Conservation (phyloP, 2,797 vertebrate species). For the Siniperca scherzeri region DNA sequence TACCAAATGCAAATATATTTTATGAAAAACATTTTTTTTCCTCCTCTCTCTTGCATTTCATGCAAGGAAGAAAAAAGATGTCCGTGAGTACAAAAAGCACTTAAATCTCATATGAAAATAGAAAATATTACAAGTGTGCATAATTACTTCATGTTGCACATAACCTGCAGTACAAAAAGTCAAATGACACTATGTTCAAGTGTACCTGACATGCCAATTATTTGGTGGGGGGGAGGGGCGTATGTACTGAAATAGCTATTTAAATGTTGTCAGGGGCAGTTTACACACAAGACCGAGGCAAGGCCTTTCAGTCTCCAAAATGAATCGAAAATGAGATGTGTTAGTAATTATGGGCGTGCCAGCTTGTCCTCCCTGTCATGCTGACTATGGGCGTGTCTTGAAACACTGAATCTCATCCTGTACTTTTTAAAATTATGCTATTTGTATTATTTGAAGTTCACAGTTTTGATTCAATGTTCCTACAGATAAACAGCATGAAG, state of each 20-base stretch:
- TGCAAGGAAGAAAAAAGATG: constrained; percentile 85
- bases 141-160: constrained; percentile 85
- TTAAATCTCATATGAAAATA: constrained; percentile 90
- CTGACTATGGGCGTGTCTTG: constrained; percentile 55
- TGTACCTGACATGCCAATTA: constrained; percentile 85
- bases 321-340: constrained; percentile 70
- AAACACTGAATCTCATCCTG: constrained; percentile 64
- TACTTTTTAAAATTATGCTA: constrained; percentile 52
- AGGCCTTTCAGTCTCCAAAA: constrained; percentile 59
- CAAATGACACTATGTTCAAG: constrained; percentile 82
- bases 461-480: constrained; percentile 81
- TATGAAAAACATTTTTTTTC: constrained; percentile 83
- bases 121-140: constrained; percentile 89
- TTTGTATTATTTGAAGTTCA: constrained; percentile 68
- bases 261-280: constrained; percentile 76
- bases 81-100: constrained; percentile 87
- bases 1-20: constrained; percentile 87
- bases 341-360: constrained; percentile 61
- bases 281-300: constrained; percentile 68
- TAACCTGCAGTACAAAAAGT: constrained; percentile 87
- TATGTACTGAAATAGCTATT: constrained; percentile 72
- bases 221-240: constrained; percentile 44
- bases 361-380: constrained; percentile 73
- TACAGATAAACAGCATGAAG: constrained; percentile 68
- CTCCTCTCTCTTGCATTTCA: constrained; percentile 81